A percentile compares a stretch with the other conserved stretches of the same genome.
phyloP scores from a whole-genome alignment of 1,140 invertebrate species.

The Apis dorsata region DNA sequence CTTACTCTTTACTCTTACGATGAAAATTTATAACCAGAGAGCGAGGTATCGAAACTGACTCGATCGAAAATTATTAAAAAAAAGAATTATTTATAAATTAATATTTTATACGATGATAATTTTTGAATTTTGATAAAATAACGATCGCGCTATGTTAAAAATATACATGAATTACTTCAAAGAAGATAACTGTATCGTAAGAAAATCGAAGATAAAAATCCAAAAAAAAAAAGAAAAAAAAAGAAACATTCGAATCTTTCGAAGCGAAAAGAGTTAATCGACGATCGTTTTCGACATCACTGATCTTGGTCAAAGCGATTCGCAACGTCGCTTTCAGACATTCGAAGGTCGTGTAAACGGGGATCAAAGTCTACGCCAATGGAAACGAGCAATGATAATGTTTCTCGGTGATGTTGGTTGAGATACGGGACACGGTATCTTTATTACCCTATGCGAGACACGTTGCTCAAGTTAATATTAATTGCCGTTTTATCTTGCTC shows the following conservation, averaged over 20 bases:
- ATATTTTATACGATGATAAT: no score
- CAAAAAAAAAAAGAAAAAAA: not conserved
- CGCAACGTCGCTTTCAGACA: not conserved
- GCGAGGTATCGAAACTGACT: not conserved
- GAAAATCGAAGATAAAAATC: not conserved
- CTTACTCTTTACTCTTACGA: not conserved
- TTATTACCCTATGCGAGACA: slow-evolving; percentile 74
- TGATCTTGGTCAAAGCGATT: slow-evolving; percentile 49
- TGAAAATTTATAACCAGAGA: not conserved
- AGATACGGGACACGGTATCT: slow-evolving; percentile 72
- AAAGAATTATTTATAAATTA: no score
- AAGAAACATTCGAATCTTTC: not conserved
- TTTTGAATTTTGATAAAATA: no score
- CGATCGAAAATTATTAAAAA: no score
- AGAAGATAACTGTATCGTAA: not conserved
- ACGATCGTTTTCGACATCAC: slow-evolving; percentile 8
- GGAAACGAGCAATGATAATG: slow-evolving; percentile 65
- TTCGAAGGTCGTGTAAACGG: slow-evolving; percentile 23
- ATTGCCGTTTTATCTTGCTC: slow-evolving; percentile 77
- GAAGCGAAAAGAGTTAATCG: not conserved
- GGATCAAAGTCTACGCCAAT: slow-evolving; percentile 59
- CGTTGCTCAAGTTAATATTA: slow-evolving; percentile 73
- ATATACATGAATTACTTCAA: not conserved
- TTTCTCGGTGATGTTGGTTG: slow-evolving; percentile 66
- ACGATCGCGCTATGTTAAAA: not conserved